These are phyloP conservation scores for Drosophila azteca DNA, from an alignment of 1,140 invertebrate species.

Conservation along the genomic window DNA sequence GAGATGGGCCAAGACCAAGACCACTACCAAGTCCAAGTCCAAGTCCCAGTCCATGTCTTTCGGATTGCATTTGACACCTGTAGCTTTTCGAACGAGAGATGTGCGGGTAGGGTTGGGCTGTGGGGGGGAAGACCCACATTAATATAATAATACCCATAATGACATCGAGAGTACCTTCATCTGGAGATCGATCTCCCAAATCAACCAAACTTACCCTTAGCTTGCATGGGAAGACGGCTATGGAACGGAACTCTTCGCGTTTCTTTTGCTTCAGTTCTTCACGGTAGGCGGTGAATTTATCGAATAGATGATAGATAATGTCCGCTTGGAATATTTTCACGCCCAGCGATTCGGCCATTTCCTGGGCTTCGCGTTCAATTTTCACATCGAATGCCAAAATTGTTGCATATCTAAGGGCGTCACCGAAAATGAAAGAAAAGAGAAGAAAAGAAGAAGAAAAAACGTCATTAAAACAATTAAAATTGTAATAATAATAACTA, in stretches of 20 bases:
- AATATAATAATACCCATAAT: conserved; percentile 64
- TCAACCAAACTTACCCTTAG: conserved; percentile 88
- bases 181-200: neutral
- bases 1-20: conserved; percentile 28
- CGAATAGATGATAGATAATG: conserved; percentile 99
- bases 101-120: neutral
- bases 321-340: conserved; percentile 99
- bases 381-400: conserved; percentile 99
- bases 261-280: conserved; percentile 97
- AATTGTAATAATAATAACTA: conserved; percentile 58
- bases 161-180: conserved; percentile 30
- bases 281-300: conserved; percentile 97
- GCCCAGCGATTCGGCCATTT: conserved; percentile 96
- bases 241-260: conserved; percentile 96
- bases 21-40: no score
- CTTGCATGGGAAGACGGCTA: conserved; percentile 99
- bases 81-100: conserved; percentile 69
- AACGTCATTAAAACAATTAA: conserved; percentile 63
- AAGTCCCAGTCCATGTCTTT: conserved; percentile 1
- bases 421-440: conserved; percentile 4
- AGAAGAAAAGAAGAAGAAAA: conserved; percentile 1
- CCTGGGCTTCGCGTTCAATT: conserved; percentile 98
- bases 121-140: conserved; percentile 25
- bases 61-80: conserved; percentile 80
- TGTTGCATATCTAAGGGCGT: conserved; percentile 92